Conservation (phyloP, 1,140 invertebrate genomes). For the Reticulitermes speratus region DNA sequence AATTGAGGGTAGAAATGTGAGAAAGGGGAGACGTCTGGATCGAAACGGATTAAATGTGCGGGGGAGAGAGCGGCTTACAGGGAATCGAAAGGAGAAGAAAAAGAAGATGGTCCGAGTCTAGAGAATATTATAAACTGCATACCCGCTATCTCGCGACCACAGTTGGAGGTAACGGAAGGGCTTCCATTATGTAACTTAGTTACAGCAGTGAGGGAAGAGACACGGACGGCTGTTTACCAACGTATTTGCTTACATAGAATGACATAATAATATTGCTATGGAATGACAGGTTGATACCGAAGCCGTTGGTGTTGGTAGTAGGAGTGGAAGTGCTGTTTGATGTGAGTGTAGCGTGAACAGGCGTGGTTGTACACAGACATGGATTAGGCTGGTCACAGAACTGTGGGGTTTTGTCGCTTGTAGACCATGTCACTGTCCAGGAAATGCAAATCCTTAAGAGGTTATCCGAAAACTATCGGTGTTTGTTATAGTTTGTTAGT, state of each 20-base stretch:
- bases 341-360: too few relatives aligned
- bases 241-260: not conserved
- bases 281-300: not conserved
- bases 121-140: not conserved
- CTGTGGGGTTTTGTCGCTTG: too few relatives aligned
- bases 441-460: too few relatives aligned
- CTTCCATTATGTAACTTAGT: not conserved
- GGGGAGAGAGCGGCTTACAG: not conserved
- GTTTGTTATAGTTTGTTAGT: too few relatives aligned
- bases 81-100: not conserved
- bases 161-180: not conserved
- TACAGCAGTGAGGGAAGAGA: not conserved
- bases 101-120: constrained; percentile 4
- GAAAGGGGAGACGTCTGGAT: not conserved
- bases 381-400: too few relatives aligned
- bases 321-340: too few relatives aligned
- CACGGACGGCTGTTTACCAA: not conserved
- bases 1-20: not conserved
- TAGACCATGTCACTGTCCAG: too few relatives aligned
- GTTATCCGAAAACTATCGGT: too few relatives aligned
- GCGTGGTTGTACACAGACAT: too few relatives aligned
- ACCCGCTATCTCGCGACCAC: not conserved
- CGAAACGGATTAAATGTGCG: constrained; percentile 3
- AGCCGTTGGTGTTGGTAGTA: not conserved
- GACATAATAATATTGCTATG: not conserved